phyloP scores from a whole-genome alignment of 2,888 invertebrate species.

The Lasioglossum leucozonium region DNA sequence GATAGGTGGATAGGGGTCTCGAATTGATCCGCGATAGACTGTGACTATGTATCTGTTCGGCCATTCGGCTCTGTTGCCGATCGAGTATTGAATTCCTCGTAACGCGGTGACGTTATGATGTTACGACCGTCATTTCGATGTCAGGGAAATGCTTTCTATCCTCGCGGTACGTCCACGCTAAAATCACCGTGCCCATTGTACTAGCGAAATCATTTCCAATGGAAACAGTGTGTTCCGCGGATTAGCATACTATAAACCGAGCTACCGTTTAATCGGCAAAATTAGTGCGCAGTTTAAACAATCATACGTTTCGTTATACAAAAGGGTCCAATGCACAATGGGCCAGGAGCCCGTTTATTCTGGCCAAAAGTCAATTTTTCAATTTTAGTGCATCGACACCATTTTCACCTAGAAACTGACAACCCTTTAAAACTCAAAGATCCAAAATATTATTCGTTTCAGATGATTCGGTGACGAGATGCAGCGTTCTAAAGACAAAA shows the following conservation, averaged over 20 bases:
- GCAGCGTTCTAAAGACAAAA: too few species aligned
- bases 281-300: too few species aligned
- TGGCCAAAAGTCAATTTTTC: too few species aligned
- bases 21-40: constrained; percentile 40
- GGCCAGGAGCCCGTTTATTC: too few species aligned
- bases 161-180: not conserved
- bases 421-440: too few species aligned
- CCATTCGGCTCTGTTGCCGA: constrained; percentile 19
- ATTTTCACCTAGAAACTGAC: too few species aligned
- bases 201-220: not conserved
- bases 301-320: too few species aligned
- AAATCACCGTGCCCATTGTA: not conserved
- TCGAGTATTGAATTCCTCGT: constrained; percentile 37
- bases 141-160: constrained; percentile 9
- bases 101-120: constrained; percentile 34
- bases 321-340: too few species aligned
- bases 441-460: too few species aligned
- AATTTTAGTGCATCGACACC: too few species aligned
- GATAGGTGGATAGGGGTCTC: constrained; percentile 27
- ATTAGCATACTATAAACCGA: not conserved
- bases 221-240: not conserved
- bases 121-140: constrained; percentile 37
- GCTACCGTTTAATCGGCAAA: not conserved
- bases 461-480: too few species aligned
- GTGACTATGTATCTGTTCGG: constrained; percentile 12